A percentile compares a stretch with the other conserved stretches of the same genome.
Conservation (phyloP, 2,888 invertebrate species). For the Eumerus sabulonum region DNA sequence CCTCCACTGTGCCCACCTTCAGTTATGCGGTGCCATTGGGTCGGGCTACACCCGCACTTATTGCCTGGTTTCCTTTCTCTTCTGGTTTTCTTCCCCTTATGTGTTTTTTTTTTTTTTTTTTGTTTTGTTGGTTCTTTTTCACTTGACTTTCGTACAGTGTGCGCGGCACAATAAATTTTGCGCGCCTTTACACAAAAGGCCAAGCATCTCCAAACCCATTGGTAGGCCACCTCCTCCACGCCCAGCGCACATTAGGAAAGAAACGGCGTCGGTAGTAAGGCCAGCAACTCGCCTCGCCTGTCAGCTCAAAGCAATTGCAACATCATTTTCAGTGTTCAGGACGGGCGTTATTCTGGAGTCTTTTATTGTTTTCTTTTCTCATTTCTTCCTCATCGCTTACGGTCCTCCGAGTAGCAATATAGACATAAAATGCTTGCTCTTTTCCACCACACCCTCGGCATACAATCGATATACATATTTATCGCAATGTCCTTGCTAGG, state of each 20-base stretch:
- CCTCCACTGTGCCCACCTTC: constrained; percentile 19
- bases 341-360: constrained; percentile 51
- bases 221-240: background rate
- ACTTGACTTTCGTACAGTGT: constrained; percentile 54
- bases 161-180: constrained; percentile 65
- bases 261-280: too few relatives aligned
- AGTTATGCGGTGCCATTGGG: constrained; percentile 4
- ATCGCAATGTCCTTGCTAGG: background rate
- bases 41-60: constrained; percentile 1
- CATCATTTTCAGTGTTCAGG: constrained; percentile 57
- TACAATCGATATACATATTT: constrained; percentile 49
- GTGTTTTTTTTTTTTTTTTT: constrained; percentile 14
- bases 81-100: background rate
- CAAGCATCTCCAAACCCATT: constrained; percentile 14
- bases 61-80: constrained; percentile 1
- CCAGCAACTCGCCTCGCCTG: constrained; percentile 6
- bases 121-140: constrained; percentile 19
- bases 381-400: constrained; percentile 18
- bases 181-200: constrained; percentile 40
- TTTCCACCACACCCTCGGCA: background rate
- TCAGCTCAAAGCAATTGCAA: constrained; percentile 58
- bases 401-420: constrained; percentile 33
- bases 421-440: constrained; percentile 41
- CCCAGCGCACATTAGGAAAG: background rate
- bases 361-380: constrained; percentile 45